Evolutionary conservation across 2,797 vertebrate species (phyloP).

Genomic region (Pipistrellus pipistrellus): DNA sequence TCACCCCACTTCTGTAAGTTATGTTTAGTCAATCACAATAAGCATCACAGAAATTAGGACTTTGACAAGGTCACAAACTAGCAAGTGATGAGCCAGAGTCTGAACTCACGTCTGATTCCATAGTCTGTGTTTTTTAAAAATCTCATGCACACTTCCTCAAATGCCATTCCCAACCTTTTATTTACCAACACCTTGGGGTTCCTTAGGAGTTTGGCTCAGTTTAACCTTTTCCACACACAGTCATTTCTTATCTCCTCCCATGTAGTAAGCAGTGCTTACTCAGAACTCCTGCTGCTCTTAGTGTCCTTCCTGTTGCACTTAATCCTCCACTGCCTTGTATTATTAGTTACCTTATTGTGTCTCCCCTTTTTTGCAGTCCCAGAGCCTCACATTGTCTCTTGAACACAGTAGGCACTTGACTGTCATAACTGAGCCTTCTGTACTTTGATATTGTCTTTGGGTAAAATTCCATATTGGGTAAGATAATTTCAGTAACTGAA

Average conservation of each 20-base stretch:
- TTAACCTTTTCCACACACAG: not conserved
- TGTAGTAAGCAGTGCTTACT: not conserved
- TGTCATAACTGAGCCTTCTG: not conserved
- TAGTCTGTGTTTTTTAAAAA: slow-evolving; percentile 13
- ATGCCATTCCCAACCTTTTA: not conserved
- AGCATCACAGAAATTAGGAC: not conserved
- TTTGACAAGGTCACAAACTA: not conserved
- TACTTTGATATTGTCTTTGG: slow-evolving; percentile 25
- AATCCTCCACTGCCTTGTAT: not conserved
- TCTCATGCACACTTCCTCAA: not conserved
- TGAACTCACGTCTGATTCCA: not conserved
- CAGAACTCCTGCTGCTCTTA: not conserved
- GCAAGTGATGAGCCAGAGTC: not conserved
- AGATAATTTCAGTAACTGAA: slow-evolving; percentile 31
- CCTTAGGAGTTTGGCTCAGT: not conserved
- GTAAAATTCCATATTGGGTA: not conserved
- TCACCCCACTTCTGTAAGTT: not conserved
- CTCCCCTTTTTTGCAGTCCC: not conserved
- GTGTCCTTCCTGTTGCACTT: not conserved
- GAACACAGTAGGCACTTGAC: not conserved
- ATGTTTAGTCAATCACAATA: not conserved
- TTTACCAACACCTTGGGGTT: not conserved
- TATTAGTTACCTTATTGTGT: not conserved
- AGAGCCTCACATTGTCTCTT: not conserved
- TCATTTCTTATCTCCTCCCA: not conserved